phyloP scores from a whole-genome alignment of 2,113 vertebrate species.

The Isichthys henryi region DNA sequence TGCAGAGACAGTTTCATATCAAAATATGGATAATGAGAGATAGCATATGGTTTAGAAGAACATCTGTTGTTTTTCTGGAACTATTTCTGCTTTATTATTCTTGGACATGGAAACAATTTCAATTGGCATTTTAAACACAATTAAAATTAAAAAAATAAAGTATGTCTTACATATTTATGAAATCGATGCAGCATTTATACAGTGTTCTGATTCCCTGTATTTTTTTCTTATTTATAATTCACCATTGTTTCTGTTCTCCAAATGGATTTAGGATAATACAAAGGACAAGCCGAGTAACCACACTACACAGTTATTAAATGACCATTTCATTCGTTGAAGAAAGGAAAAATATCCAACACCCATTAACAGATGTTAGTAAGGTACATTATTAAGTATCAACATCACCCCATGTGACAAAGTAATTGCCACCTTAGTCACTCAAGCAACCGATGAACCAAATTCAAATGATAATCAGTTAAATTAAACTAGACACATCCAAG shows the following conservation, averaged over 20 bases:
- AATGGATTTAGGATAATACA: neutral
- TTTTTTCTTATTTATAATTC: too few relatives aligned
- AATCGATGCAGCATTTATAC: neutral
- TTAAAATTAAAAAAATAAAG: neutral
- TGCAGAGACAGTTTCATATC: neutral
- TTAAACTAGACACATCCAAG: neutral
- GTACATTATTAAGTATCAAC: neutral
- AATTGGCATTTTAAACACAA: neutral
- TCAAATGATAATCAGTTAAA: neutral
- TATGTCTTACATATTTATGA: neutral
- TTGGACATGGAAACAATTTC: neutral
- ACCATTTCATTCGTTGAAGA: neutral
- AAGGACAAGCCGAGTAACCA: neutral
- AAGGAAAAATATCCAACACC: neutral
- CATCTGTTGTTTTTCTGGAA: neutral
- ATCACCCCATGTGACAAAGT: neutral
- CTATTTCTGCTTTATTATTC: neutral
- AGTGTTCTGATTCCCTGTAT: neutral
- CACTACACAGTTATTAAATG: neutral
- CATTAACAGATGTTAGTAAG: neutral
- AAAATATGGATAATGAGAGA: neutral
- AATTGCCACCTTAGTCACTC: neutral
- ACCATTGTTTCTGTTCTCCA: neutral
- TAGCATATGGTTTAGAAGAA: neutral
- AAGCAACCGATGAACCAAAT: neutral